Conservation (phyloP, 2,888 invertebrate genomes). For the Zaprionus lineosus region DNA sequence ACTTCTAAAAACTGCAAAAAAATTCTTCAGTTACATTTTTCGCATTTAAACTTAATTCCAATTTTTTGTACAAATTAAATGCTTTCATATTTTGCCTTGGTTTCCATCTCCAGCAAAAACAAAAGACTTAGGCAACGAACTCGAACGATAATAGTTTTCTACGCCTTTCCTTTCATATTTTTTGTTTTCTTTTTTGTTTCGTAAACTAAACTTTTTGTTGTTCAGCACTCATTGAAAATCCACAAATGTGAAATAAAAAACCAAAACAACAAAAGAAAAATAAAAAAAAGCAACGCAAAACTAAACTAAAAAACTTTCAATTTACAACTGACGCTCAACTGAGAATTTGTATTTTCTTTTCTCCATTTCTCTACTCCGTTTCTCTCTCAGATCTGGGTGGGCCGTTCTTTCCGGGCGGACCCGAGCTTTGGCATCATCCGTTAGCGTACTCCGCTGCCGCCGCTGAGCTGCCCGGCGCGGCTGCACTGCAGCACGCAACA, state of each 20-base stretch:
- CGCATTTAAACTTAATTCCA: neutral
- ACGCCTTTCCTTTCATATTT: conserved; percentile 20
- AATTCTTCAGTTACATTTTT: no score
- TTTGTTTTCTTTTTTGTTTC: no score
- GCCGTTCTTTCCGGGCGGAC: conserved; percentile 97
- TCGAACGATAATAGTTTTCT: conserved; percentile 4
- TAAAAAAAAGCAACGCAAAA: conserved; percentile 8
- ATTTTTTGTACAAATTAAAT: neutral
- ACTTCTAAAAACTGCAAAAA: neutral
- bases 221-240: neutral
- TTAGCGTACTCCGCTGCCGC: conserved; percentile 90
- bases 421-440: conserved; percentile 97
- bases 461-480: conserved; percentile 91
- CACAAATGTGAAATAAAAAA: no score
- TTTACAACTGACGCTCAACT: conserved; percentile 26
- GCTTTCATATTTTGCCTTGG: neutral
- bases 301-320: neutral
- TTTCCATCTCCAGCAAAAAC: conserved; percentile 24
- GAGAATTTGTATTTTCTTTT: conserved; percentile 24
- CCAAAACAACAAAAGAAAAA: conserved; percentile 2
- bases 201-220: conserved; percentile 15
- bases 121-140: conserved; percentile 74
- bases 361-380: conserved; percentile 30
- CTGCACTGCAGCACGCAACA: conserved; percentile 92
- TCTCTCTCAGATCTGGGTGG: conserved; percentile 91